Percentiles rank a stretch among this genome's conserved stretches.
phyloP scores from a whole-genome alignment of 2,888 invertebrate species.

The Morinoia aosen region DNA sequence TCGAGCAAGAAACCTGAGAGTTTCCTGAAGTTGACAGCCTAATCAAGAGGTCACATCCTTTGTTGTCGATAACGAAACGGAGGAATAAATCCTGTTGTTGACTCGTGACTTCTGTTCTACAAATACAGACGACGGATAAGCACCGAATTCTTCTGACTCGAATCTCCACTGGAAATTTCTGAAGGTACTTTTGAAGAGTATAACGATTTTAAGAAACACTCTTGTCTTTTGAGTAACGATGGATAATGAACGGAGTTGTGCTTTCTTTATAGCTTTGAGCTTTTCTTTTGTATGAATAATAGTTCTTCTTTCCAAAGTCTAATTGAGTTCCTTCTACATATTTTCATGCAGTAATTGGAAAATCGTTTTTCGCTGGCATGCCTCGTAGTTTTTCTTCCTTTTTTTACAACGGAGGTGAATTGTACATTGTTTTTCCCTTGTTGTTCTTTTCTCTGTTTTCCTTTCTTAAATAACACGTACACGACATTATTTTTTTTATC shows the following conservation, averaged over 20 bases:
- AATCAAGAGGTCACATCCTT: not conserved
- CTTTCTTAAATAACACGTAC: no score
- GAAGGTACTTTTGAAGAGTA: not conserved
- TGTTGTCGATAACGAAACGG: not conserved
- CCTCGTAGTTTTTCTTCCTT: no score
- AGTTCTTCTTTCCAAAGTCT: not conserved
- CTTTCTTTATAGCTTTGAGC: not conserved
- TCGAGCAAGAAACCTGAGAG: not conserved
- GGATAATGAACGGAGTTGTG: no score
- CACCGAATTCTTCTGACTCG: not conserved
- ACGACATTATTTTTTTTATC: no score
- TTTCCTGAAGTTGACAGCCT: not conserved
- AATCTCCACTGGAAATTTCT: not conserved
- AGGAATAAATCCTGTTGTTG: not conserved
- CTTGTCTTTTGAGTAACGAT: no score
- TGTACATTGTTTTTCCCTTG: no score
- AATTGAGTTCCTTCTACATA: no score
- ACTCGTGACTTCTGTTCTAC: not conserved
- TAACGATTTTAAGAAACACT: not conserved
- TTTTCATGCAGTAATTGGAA: no score
- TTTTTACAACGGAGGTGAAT: no score
- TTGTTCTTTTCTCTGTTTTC: no score
- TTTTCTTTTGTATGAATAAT: not conserved
- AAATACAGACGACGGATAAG: not conserved
- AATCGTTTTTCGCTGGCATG: no score